Base-by-base conservation (phyloP, 2,888 invertebrate species). In the Stenurella melanura region DNA sequence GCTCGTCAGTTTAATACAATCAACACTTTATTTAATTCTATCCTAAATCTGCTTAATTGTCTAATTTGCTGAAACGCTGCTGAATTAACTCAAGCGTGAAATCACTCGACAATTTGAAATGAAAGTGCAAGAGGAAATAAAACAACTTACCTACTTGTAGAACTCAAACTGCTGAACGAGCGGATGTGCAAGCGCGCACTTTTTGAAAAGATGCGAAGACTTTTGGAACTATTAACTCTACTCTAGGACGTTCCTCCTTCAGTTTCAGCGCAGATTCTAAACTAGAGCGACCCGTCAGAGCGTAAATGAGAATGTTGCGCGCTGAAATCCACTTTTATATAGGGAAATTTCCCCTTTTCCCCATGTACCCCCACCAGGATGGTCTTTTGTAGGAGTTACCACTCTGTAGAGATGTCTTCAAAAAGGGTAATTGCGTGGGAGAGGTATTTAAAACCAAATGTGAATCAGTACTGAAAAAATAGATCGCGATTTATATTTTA, bases 251-350 rank as follows among this genome's bases (percentile, higher is more conserved):
- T 54, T 26, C 21, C 72, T 72, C 21, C 11, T 54, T 72, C 42
- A 70, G 60, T 54, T 54, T 38, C 38, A 18, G 38, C 63, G 72
- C 54, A 54, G 63, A 30, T 34, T 71, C 11, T 50, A 54, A 63
- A 72, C 72, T 72, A 30, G 63, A 10, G 60, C 70, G 60, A 67
- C 74, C 69, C 63, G 60, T 56, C 69, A 54, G 74, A 74, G 63
- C 74, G 74, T 69, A 69, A 74, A 57, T 74, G 74, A 69, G 69
- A 42, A 60, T 61, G 30, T 74, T 30, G 74, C 74, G 74, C 74
- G 74, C 56, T 68, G 74, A 74, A 58, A 74, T 68, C 69, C 58
- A 69, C 74, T 74, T 74, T 74, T 74, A 74, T 74, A 74, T 63
- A 68, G 64, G 68, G 34, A 54, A 69, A 69, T 54, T 56, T 69